Evolutionary conservation across 2,113 vertebrate genomes (phyloP).

Genomic region (Catharus bicknelli): DNA sequence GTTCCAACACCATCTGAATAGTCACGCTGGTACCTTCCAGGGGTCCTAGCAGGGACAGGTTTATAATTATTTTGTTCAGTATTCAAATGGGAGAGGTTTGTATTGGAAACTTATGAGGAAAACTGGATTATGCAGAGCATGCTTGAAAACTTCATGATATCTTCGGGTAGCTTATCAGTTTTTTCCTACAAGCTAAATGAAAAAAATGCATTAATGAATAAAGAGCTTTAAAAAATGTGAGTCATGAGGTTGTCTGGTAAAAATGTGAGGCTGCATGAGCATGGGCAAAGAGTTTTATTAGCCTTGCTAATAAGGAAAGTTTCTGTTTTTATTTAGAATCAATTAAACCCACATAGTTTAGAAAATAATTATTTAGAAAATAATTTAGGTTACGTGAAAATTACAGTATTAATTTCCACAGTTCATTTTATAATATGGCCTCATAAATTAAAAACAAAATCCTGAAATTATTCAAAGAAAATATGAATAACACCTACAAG

Average conservation of each 20-base stretch:
- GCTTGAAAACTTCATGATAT: constrained; percentile 24
- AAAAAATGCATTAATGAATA: constrained; percentile 1
- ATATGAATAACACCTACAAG: neutral
- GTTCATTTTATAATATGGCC: neutral
- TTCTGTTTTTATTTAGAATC: neutral
- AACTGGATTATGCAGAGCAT: constrained; percentile 33
- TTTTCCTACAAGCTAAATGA: constrained; percentile 26
- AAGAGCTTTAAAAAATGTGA: neutral
- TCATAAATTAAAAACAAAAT: neutral
- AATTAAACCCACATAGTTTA: neutral
- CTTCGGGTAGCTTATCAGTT: constrained; percentile 3
- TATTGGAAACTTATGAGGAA: neutral
- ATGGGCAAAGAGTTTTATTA: neutral
- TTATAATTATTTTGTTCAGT: neutral
- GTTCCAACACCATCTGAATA: constrained; percentile 29
- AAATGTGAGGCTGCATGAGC: neutral
- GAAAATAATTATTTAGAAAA: neutral
- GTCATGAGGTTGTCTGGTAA: neutral
- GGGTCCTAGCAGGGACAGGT: neutral
- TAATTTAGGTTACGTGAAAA: neutral
- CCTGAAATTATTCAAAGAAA: neutral
- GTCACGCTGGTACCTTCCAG: constrained; percentile 37
- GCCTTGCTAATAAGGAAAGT: neutral
- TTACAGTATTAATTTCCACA: neutral
- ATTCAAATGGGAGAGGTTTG: neutral